Conservation (phyloP, 2,113 vertebrate genomes). For the Ictalurus punctatus region DNA sequence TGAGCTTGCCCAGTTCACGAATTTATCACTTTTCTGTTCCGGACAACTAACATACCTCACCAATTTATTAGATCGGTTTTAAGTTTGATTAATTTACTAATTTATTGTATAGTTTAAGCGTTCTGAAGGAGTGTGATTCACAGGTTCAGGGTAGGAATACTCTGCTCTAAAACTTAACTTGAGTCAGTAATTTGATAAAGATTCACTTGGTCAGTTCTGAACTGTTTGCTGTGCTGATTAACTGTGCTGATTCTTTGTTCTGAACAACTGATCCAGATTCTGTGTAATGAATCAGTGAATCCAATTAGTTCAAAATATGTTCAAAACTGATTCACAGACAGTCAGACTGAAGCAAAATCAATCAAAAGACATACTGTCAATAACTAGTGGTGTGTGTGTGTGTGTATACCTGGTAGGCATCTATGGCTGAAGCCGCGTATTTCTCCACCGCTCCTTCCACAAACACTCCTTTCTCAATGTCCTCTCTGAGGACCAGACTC, state of each 20-base stretch:
- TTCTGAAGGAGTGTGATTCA: not conserved
- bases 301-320: not conserved
- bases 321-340: not conserved
- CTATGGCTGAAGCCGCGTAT: constrained; percentile 86
- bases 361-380: not conserved
- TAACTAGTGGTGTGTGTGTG: not conserved
- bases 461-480: constrained; percentile 95
- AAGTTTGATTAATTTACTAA: not conserved
- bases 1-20: not conserved
- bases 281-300: not conserved
- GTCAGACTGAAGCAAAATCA: not conserved
- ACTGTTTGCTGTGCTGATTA: not conserved
- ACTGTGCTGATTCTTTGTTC: not conserved
- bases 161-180: not conserved
- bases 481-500: constrained; percentile 90
- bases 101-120: not conserved
- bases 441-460: constrained; percentile 92
- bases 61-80: not conserved
- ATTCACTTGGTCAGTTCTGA: not conserved
- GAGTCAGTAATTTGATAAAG: not conserved
- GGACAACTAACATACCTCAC: not conserved
- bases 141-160: not conserved
- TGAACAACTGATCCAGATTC: not conserved
- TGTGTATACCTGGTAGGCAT: constrained; percentile 87
- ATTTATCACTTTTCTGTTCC: not conserved